Evolutionary conservation across 2,888 invertebrate genomes (phyloP), one percentile per base, ranked within the genome.

Genomic region (Melanotus villosus): DNA sequence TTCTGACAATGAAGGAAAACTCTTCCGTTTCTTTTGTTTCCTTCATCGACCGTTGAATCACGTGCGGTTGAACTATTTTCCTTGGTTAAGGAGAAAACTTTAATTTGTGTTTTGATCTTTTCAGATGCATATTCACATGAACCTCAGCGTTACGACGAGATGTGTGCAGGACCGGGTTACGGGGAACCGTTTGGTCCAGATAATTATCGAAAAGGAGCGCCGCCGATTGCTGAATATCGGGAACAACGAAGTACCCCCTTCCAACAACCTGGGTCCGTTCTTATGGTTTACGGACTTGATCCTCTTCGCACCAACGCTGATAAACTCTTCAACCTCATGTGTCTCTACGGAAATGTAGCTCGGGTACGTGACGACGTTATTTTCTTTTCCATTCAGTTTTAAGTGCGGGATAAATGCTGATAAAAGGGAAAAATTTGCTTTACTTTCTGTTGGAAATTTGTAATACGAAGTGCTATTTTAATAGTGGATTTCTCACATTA

Each of bases 281-380:
- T 98, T 89, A 98, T 99, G 98, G 97, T 99, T 65, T 99, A 99
- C 86, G 98, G 98, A 1, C 89, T 99, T 73, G 96, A 97, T 84
- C 93, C 94, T 63, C 92, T 95, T 79, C 95, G 95, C 80, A 94
- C 97, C 83, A 99, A 98, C 86, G 95, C 97, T 73, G 98, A 98
- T 83, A 91, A 94, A 81, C 90, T 99, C 71, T 99, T 99, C 90
- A 99, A 99, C 87, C 88, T 99, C 80, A 96, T 99, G 88, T 99
- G 99, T 86, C 90, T 99, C 73, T 99, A 99, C 85, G 99, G 99
- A 79, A 99, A 99, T 85, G 98, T 99, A 75, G 93, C 96, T 79
- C 92, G 97, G 91, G 98, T 98, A 86, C 21, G 68, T 64, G 97
- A 91, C 98, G 98, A 85, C 18, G 21, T 47, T 43, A 4, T 30